These are phyloP conservation scores for Atherix ibis DNA, from an alignment of 2,888 invertebrate genomes.

Conservation along the genomic window DNA sequence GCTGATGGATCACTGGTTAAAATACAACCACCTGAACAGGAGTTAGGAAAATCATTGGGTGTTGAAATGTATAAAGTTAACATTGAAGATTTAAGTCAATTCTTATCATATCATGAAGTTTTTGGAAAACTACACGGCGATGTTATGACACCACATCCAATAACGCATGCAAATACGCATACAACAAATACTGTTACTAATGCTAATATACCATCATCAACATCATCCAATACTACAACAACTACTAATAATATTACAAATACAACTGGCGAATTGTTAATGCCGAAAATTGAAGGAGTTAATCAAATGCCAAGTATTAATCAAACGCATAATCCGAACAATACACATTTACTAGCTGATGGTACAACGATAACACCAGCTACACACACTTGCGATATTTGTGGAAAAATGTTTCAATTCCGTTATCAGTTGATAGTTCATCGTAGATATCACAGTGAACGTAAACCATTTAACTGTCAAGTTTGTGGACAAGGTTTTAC, in stretches of 20 bases:
- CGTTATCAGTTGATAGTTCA: slow-evolving; percentile 78
- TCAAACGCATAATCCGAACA: slow-evolving; percentile 34
- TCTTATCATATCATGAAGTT: slow-evolving; percentile 74
- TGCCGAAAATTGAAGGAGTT: slow-evolving; percentile 30
- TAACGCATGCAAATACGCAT: slow-evolving; percentile 31
- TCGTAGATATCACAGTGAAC: slow-evolving; percentile 70
- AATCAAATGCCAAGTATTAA: slow-evolving; percentile 19
- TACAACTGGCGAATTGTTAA: slow-evolving; percentile 22
- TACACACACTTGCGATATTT: slow-evolving; percentile 63
- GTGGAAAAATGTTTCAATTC: slow-evolving; percentile 75
- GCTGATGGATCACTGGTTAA: slow-evolving; percentile 59
- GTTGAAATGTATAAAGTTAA: slow-evolving; percentile 62
- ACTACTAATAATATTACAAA: slow-evolving; percentile 7
- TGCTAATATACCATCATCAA: slow-evolving; percentile 14
- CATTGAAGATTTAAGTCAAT: slow-evolving; percentile 70
- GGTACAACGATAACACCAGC: slow-evolving; percentile 9
- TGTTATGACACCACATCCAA: slow-evolving; percentile 34
- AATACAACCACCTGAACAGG: slow-evolving; percentile 38
- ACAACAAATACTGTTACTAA: slow-evolving; percentile 13
- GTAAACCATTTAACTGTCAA: slow-evolving; percentile 66
- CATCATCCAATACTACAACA: slow-evolving; percentile 15
- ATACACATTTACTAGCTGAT: slow-evolving; percentile 34
- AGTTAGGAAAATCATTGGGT: slow-evolving; percentile 35
- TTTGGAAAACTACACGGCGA: slow-evolving; percentile 48
- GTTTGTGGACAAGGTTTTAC: slow-evolving; percentile 74